Conservation (phyloP, 1,140 invertebrate genomes). For the Zaprionus africanus region DNA sequence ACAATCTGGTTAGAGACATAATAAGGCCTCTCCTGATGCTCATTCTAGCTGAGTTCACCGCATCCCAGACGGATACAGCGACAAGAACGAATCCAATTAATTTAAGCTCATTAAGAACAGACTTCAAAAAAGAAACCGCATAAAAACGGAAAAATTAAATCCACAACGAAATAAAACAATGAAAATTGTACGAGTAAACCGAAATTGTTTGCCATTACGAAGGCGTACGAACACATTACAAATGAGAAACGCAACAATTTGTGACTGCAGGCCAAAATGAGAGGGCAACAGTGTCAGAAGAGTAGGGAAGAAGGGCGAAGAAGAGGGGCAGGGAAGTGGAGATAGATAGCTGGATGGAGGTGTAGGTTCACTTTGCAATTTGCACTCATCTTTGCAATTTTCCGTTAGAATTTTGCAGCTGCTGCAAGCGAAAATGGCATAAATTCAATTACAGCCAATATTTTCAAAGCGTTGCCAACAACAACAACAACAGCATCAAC, state of each 20-base stretch:
- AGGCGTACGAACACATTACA: slow-evolving; percentile 16
- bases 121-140: slow-evolving; percentile 26
- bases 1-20: background rate
- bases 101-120: slow-evolving; percentile 40
- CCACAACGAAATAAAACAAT: slow-evolving; percentile 14
- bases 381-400: slow-evolving; percentile 70
- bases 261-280: slow-evolving; percentile 9
- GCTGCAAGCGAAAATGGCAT: slow-evolving; percentile 51
- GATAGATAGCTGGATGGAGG: background rate
- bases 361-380: slow-evolving; percentile 23
- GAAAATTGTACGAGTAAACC: slow-evolving; percentile 26
- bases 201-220: slow-evolving; percentile 56
- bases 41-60: background rate
- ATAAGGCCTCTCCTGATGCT: too few relatives aligned
- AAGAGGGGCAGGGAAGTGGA: background rate
- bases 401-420: slow-evolving; percentile 49
- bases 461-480: slow-evolving; percentile 60
- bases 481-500: slow-evolving; percentile 19
- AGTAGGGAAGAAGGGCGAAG: background rate
- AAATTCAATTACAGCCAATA: slow-evolving; percentile 78
- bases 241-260: slow-evolving; percentile 41
- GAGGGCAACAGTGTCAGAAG: slow-evolving; percentile 2
- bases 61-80: background rate
- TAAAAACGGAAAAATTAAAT: slow-evolving; percentile 32
- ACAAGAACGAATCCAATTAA: slow-evolving; percentile 38